These are phyloP conservation scores for Heliconius hermathena DNA, from an alignment of 1,140 invertebrate species.

Conservation along the genomic window DNA sequence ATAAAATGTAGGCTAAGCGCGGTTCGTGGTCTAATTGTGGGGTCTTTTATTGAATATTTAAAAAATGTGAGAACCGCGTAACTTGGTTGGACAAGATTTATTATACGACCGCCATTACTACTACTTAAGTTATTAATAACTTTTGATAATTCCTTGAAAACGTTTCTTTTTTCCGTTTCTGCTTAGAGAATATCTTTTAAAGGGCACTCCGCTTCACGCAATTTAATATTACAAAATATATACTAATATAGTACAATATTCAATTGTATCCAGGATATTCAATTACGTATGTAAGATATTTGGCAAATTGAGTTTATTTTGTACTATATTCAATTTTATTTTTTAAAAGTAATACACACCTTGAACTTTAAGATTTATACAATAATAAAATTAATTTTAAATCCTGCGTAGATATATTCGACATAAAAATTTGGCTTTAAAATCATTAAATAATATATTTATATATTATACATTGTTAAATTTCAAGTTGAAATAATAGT, in stretches of 20 bases:
- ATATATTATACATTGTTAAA: background rate
- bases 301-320: too few relatives aligned
- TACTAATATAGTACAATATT: too few relatives aligned
- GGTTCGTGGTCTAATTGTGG: background rate
- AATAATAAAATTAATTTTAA: too few relatives aligned
- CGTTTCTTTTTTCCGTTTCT: background rate
- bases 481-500: background rate
- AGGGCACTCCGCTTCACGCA: background rate
- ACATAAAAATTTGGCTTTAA: too few relatives aligned
- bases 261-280: too few relatives aligned
- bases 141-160: background rate
- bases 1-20: conserved; percentile 28
- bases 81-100: background rate
- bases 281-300: too few relatives aligned
- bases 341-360: too few relatives aligned
- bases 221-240: too few relatives aligned
- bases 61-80: background rate
- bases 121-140: background rate
- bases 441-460: background rate
- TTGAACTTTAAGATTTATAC: too few relatives aligned
- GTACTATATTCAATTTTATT: too few relatives aligned
- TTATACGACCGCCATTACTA: background rate
- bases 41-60: background rate
- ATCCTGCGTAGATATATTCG: too few relatives aligned
- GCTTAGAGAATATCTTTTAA: background rate